phyloP scores from a whole-genome alignment of 2,888 invertebrate species.

The Gryllus longicercus region DNA sequence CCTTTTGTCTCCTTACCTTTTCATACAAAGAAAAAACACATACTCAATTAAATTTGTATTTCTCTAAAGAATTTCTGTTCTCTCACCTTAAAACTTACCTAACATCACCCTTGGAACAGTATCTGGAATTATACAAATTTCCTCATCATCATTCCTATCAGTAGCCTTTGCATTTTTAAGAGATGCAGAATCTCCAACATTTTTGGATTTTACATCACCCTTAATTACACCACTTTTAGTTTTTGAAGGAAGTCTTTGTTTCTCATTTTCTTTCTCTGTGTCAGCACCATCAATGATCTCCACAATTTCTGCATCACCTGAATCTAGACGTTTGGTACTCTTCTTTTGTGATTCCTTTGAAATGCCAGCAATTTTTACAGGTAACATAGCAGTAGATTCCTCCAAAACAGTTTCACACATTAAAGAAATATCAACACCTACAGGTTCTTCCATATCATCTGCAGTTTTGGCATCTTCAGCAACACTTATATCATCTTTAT shows the following conservation, averaged over 20 bases:
- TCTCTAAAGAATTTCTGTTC: background rate
- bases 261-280: too few relatives aligned
- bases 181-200: background rate
- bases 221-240: too few relatives aligned
- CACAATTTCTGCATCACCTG: too few relatives aligned
- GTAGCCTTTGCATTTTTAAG: background rate
- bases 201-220: too few relatives aligned
- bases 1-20: background rate
- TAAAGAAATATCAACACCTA: conserved; percentile 25
- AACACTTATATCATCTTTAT: background rate
- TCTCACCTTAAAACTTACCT: background rate
- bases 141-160: conserved; percentile 23
- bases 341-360: too few relatives aligned
- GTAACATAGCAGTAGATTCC: conserved; percentile 30
- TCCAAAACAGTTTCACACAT: conserved; percentile 19
- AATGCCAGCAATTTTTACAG: too few relatives aligned
- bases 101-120: conserved; percentile 39
- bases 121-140: conserved; percentile 46
- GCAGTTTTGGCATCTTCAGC: background rate
- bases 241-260: too few relatives aligned
- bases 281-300: too few relatives aligned
- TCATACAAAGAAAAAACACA: background rate
- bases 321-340: too few relatives aligned
- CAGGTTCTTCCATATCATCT: background rate
- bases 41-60: background rate